Conservation (phyloP, 2,888 invertebrate genomes). For the Tryphoninae sp. region DNA sequence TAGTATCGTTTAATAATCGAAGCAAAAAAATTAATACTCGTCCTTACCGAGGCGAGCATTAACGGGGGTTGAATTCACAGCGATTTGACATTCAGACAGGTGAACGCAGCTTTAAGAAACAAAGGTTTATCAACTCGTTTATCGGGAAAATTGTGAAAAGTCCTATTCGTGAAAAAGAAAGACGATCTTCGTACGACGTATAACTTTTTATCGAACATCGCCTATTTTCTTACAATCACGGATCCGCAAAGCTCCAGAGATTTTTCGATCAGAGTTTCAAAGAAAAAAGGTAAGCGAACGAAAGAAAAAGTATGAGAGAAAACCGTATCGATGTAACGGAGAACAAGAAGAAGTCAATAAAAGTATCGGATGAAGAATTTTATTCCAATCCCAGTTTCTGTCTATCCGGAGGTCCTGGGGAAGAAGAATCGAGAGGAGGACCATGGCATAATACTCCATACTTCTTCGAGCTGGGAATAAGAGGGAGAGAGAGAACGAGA, state of each 20-base stretch:
- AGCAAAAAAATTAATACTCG: neutral
- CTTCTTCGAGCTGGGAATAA: conserved; percentile 24
- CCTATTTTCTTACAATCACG: conserved; percentile 33
- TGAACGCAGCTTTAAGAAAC: neutral
- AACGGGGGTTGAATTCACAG: neutral
- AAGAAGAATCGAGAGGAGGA: conserved; percentile 24
- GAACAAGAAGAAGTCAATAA: conserved; percentile 42
- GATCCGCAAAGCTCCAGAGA: neutral
- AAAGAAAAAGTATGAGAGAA: conserved; percentile 15
- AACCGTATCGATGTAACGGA: conserved; percentile 3
- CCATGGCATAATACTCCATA: conserved; percentile 25
- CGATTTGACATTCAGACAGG: neutral
- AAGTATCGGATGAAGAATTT: conserved; percentile 46
- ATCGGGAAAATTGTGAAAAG: neutral
- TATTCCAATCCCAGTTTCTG: conserved; percentile 45
- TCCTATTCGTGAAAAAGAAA: conserved; percentile 28
- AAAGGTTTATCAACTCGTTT: conserved; percentile 10
- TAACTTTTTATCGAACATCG: conserved; percentile 32
- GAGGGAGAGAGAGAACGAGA: conserved; percentile 16
- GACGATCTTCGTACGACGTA: neutral
- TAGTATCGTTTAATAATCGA: neutral
- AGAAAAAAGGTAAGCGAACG: conserved; percentile 1
- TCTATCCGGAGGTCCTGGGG: conserved; percentile 21
- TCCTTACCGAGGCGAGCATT: neutral
- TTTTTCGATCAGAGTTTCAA: conserved; percentile 15